Base-by-base conservation (phyloP, 2,113 vertebrate species). In the Bubo bubo region DNA sequence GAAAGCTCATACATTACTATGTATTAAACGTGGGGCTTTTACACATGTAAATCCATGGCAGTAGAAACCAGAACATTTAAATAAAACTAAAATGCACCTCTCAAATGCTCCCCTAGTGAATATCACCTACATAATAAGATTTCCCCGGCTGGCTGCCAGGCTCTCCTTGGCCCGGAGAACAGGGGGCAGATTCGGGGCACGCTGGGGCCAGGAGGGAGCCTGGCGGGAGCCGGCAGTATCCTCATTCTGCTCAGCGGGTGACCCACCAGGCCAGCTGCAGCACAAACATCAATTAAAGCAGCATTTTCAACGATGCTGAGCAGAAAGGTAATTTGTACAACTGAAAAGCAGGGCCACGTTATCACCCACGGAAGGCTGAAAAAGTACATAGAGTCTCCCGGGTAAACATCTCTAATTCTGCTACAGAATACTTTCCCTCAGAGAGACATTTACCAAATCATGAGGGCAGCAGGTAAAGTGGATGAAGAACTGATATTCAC, bases 21-120 rank as follows among this genome's bases (percentile, higher is more conserved):
- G 22, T 66, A 8, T 75, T 93, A 82, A 84, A 79, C 2, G 9
- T 50, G 45, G 18, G 37, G 39, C 35, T 90, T 93, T 83, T 73
- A 12, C 35, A 64, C 50, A 30, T 18, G 49, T 37, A 91, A 93
- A 84, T 47, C 41, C 10, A 14, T 15, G 39, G 37, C 52, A 86
- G 56, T 59, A 79, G 55, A 94, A 96, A 81, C 63, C 81, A 91
- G 86, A 96, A 92, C 32, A 34, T 79, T 95, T 85, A 89, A 96
- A 83, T 74, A 90, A 96, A 97, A 92, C 77, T 73, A 47, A 96
- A 93, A 79, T 39, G 63, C 89, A 86, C 76, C 56, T 80, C 82
- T 83, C 43, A 63, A 71, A 81, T 63, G 26, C 43, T 87, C 32
- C 74, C 70, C 34, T 67, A 41, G 89, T 60, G 91, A 94, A 9